Evolutionary conservation across 2,113 vertebrate genomes (phyloP), one percentile per base, ranked within the genome.

Genomic region (Fregetta grallaria): DNA sequence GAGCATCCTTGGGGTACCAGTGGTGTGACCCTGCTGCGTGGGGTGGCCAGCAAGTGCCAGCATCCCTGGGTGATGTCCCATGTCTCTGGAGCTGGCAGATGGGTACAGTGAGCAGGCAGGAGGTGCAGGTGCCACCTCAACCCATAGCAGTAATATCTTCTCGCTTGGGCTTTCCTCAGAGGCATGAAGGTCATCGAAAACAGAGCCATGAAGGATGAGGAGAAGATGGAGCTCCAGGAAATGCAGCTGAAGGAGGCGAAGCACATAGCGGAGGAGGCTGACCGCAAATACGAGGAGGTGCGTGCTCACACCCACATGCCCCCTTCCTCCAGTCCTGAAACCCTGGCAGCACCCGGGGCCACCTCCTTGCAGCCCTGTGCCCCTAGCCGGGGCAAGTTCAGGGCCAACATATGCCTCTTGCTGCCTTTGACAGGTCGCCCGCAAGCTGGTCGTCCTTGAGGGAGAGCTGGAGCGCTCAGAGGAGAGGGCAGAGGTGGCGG

Each of bases 151-250:
- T 92, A 92, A 96, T 4, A 3, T 86, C n/a, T 84, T 86, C n/a
- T 84, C 70, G 10, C 26, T 86, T 70, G 81, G 18, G 19, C 50
- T 91, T 86, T 76, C 52, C 92, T 78, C 98, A 99, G 99, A 99
- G 99, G 99, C 80, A 99, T 99, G 99, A 99, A 99, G 98, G 99
- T 99, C 96, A 99, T 99, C 6, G 99, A 99, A 96, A 99, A 99
- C 98, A 98, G 99, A 95, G 99, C 99, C 87, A 97, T 99, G 92
- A 99, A 99, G 83, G 99, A 99, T 22, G 99, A 99, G 97, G 99
- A 99, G 96, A 99, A 99, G 94, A 99, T 99, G 99, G 99, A 99
- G 92, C 99, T 99, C 84, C 99, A 99, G 98, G 99, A 99, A 97
- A 99, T 99, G 99, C 99, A 99, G 97, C 98, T 99, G 91, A 99